A percentile compares a stretch with the other conserved stretches of the same genome.
These are phyloP conservation scores for Acanthopleura granulata DNA, from an alignment of 2,888 invertebrate genomes.

Conservation along the genomic window DNA sequence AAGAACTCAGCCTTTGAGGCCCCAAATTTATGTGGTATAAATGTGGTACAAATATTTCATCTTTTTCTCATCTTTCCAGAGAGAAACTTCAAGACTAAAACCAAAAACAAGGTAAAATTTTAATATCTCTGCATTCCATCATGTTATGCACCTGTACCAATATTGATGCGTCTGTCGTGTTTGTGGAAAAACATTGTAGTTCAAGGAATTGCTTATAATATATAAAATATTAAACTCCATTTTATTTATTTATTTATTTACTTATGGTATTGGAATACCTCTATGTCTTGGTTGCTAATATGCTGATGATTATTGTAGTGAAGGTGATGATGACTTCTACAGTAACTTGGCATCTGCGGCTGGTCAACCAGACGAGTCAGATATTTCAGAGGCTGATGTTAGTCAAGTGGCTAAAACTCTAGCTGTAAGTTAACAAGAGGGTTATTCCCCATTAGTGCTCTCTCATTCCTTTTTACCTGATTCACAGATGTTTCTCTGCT, in stretches of 20 bases:
- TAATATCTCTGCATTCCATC: not conserved
- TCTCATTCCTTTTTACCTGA: too few species aligned
- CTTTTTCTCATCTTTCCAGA: too few species aligned
- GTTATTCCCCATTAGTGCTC: too few species aligned
- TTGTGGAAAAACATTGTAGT: too few species aligned
- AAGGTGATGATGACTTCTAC: slow-evolving; percentile 58
- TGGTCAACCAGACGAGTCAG: slow-evolving; percentile 50
- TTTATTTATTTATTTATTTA: too few species aligned
- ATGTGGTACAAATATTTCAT: too few species aligned
- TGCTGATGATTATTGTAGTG: not conserved
- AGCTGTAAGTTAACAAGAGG: slow-evolving; percentile 41
- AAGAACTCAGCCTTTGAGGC: too few species aligned
- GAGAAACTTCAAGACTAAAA: not conserved
- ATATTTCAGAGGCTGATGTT: slow-evolving; percentile 64
- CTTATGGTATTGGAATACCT: not conserved
- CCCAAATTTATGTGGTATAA: too few species aligned
- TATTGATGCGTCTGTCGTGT: too few species aligned
- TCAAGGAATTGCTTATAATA: not conserved
- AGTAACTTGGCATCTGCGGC: slow-evolving; percentile 55
- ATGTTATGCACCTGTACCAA: not conserved
- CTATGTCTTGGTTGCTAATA: not conserved
- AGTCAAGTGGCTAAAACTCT: slow-evolving; percentile 59
- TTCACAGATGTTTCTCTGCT: too few species aligned
- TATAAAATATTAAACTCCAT: too few species aligned
- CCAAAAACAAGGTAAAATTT: slow-evolving; percentile 21